Evolutionary conservation across 1,140 invertebrate species (phyloP), one percentile per base, ranked within the genome.

Genomic region (Drosophila elegans): DNA sequence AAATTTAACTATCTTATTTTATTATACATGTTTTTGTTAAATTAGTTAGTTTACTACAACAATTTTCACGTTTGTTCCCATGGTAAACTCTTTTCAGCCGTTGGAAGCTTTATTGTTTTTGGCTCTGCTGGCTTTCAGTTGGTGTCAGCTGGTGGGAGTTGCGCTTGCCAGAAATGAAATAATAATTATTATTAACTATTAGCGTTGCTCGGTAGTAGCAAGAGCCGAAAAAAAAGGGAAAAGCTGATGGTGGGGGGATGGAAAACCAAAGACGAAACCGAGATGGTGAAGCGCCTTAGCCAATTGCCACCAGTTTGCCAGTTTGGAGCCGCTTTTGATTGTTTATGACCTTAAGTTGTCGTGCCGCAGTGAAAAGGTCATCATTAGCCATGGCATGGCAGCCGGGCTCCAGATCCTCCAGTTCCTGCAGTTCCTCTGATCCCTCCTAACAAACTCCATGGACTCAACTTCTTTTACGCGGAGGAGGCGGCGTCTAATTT

Each of bases 171-270:
- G 80, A 90, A 89, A 89, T 89, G 80, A 89, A 89, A 89, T 89
- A 89, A 89, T 89, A 89, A 89, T 89, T 89, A 89, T 89, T 89
- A 89, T 89, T 89, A 89, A 90, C 84, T 89, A 90, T 89, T 89
- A 89, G 80, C 74, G 77, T 69, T 89, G 63, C 77, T 79, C 78
- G 82, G 74, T 85, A 78, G 78, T 72, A 62, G 74, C 34, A 11
- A 34, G 11, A 66, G 63, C 54, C 55, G 42, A 73, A 64, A 32
- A 32, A 38, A 36, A 59, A 48, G 39, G 49, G 32, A 38, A 45
- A 44, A 60, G 25, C 27, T 25, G 16, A 42, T 48, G 21, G 9
- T 39, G 16, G 42, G 36, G 39, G 53, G 16, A 4, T 42, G 12
- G 29, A 27, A 63, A 54, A 63, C 38, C 36, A 29, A 48, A 74